Evolutionary conservation across 2,888 invertebrate genomes (phyloP).

Genomic region (Trachelus iudaicus): DNA sequence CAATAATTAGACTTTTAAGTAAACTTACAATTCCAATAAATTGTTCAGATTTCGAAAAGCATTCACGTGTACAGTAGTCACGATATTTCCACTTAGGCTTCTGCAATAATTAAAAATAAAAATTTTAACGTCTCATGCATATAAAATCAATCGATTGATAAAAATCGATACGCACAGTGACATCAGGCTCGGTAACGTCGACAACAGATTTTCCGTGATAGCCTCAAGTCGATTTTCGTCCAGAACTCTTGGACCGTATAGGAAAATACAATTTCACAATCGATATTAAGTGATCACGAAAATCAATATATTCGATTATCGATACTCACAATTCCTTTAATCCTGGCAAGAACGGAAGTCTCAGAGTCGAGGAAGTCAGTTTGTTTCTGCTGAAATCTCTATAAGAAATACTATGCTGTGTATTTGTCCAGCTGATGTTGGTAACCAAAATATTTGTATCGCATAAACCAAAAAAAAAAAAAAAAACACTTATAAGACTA

Average conservation of each 20-base stretch:
- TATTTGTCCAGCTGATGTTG: neutral
- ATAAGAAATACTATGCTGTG: slow-evolving; percentile 8
- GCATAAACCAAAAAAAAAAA: neutral
- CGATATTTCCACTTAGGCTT: slow-evolving; percentile 62
- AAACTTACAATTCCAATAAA: slow-evolving; percentile 69
- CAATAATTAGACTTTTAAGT: neutral
- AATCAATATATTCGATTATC: neutral
- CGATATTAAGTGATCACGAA: slow-evolving; percentile 10
- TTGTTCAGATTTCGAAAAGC: slow-evolving; percentile 65
- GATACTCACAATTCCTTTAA: slow-evolving; percentile 68
- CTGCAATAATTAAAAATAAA: slow-evolving; percentile 39
- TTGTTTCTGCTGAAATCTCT: slow-evolving; percentile 67
- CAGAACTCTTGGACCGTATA: slow-evolving; percentile 60
- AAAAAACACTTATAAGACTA: neutral
- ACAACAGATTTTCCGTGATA: slow-evolving; percentile 66
- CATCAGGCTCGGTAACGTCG: slow-evolving; percentile 63
- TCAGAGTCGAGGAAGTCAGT: slow-evolving; percentile 64
- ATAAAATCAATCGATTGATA: neutral
- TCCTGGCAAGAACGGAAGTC: slow-evolving; percentile 65
- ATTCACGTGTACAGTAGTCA: slow-evolving; percentile 63
- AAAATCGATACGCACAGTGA: slow-evolving; percentile 65
- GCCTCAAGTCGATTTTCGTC: slow-evolving; percentile 65
- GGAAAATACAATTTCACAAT: neutral
- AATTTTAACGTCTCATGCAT: neutral
- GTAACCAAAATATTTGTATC: slow-evolving; percentile 22